Conservation (phyloP, 64 coral and sea anemone genomes). For the Pocillopora verrucosa region DNA sequence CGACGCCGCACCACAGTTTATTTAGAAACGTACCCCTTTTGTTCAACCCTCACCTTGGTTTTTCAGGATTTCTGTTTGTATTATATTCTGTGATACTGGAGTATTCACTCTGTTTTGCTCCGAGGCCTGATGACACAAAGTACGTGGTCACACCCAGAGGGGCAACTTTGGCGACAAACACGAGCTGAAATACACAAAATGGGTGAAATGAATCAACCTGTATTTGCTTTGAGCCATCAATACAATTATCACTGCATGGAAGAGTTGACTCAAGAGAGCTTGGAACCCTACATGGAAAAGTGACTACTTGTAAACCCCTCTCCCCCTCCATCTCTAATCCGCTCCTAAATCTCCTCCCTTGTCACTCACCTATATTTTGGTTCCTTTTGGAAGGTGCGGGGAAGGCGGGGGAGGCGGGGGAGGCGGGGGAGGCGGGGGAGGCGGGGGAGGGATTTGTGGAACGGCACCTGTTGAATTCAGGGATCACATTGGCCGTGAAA, state of each 20-base stretch:
- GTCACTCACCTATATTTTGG: too few relatives aligned
- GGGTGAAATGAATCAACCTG: neutral
- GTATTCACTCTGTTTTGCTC: slow-evolving; percentile 9
- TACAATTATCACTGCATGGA: neutral
- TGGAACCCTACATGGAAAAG: too few relatives aligned
- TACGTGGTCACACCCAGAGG: slow-evolving; percentile 63
- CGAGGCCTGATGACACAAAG: slow-evolving; percentile 36
- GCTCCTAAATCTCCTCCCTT: too few relatives aligned
- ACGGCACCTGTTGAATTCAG: neutral
- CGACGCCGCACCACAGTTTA: too few relatives aligned
- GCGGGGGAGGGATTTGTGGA: too few relatives aligned
- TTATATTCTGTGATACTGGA: slow-evolving; percentile 46
- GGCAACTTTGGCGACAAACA: slow-evolving; percentile 66
- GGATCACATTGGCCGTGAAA: too few relatives aligned
- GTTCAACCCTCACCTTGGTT: neutral
- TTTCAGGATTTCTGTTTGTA: neutral
- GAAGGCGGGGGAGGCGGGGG: too few relatives aligned
- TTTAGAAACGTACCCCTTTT: neutral
- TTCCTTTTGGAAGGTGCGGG: too few relatives aligned
- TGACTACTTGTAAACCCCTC: too few relatives aligned
- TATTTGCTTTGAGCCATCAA: neutral
- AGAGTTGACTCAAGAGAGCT: neutral
- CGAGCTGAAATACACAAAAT: slow-evolving; percentile 40
- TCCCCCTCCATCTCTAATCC: too few relatives aligned
- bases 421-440: too few relatives aligned